These are phyloP conservation scores for Scopus umbretta DNA, from an alignment of 2,113 vertebrate genomes.

Conservation along the genomic window DNA sequence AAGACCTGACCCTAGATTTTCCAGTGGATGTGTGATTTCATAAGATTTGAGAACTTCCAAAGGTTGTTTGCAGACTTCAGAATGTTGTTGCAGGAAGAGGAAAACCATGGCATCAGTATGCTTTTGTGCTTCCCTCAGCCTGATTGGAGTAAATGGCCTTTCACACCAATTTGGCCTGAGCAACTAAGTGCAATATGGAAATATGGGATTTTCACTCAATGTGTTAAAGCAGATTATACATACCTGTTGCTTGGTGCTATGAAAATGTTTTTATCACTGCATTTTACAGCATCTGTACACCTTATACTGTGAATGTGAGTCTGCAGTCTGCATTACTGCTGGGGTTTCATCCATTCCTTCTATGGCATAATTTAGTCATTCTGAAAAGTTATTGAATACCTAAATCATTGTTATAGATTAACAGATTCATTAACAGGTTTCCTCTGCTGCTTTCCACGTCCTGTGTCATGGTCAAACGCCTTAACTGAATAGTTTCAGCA, in stretches of 20 bases:
- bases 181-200: not conserved
- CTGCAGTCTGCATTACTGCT: not conserved
- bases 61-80: not conserved
- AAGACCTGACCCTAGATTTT: not conserved
- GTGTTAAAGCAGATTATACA: slow-evolving; percentile 4
- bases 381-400: not conserved
- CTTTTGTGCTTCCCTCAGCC: not conserved
- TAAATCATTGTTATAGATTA: not conserved
- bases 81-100: not conserved
- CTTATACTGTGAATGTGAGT: not conserved
- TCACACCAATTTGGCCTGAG: not conserved
- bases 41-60: not conserved
- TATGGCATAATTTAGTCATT: not conserved
- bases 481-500: not conserved
- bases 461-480: not conserved
- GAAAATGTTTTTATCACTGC: slow-evolving; percentile 4
- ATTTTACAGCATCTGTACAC: not conserved
- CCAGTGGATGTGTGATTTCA: not conserved
- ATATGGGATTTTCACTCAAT: not conserved
- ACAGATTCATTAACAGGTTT: not conserved
- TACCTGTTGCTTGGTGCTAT: not conserved
- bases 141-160: not conserved
- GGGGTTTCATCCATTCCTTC: not conserved
- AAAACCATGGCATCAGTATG: not conserved
- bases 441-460: not conserved